Base-by-base conservation (phyloP, 2,888 invertebrate species). In the Ecdyonurus torrentis region DNA sequence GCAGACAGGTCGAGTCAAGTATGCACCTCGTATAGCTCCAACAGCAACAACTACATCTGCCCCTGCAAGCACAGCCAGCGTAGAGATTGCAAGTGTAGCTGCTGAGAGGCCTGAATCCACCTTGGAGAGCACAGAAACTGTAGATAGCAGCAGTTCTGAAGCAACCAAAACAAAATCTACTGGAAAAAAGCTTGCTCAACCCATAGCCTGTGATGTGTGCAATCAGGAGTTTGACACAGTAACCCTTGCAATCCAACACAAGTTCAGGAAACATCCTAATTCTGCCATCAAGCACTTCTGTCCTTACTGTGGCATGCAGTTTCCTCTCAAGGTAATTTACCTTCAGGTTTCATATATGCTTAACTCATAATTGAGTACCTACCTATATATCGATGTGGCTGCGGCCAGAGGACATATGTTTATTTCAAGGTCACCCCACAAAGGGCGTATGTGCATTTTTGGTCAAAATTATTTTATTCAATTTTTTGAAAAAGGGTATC, bases 251-350 rank as follows among this genome's bases (percentile, higher is more conserved):
- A 83, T 85, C 68, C 81, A 83, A 68, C 85, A 85, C 74, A 83
- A 83, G 72, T 84, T 83, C 71, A 81, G 81, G 70, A 77, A 81
- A 66, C 85, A 85, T 75, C 82, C 82, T 1, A 78, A 81, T 65
- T 81, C 80, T 70, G 79, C 79, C 59, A 76, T 79, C 23, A 84
- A 84, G 71, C 79, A 83, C 72, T 84, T 82, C 71, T 85, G 85
- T 66, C 79, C 80, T 24, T 80, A 81, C 75, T 85, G 85, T 71
- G 85, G 85, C 7, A 84, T 82, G 77, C 80, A 84, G 62, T 85
- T 85, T 71, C 83, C 84, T 10, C 75, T 85, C 70, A 83, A 83
- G 69, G 70, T 70, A 64, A 65, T 77, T 80, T n/a, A n/a, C n/a
- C n/a, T n/a, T n/a, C n/a, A n/a, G n/a, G n/a, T n/a, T n/a, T n/a